Conservation (phyloP, 2,113 vertebrate species). For the Suncus etruscus region DNA sequence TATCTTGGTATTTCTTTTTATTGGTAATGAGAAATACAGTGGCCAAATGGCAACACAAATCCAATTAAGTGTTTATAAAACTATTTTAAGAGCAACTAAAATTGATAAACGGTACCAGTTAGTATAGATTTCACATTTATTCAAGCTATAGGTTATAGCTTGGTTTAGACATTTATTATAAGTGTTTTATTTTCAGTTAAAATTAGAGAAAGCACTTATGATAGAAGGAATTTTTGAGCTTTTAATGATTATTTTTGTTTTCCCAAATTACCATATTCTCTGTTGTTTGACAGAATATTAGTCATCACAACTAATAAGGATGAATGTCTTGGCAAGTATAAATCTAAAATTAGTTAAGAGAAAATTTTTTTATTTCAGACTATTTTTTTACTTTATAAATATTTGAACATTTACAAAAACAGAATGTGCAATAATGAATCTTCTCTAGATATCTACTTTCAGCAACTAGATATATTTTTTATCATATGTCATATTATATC, state of each 20-base stretch:
- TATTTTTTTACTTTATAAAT: background rate
- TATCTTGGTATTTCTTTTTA: background rate
- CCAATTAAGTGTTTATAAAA: background rate
- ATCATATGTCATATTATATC: background rate
- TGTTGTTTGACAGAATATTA: background rate
- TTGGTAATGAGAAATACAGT: background rate
- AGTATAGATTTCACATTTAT: background rate
- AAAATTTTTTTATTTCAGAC: background rate
- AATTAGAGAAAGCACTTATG: background rate
- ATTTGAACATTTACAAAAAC: background rate
- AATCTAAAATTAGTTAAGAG: background rate
- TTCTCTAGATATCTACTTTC: background rate
- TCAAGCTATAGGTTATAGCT: background rate
- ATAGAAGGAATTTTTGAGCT: background rate
- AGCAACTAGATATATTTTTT: background rate
- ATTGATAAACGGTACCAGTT: background rate
- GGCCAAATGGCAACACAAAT: slow-evolving; percentile 2
- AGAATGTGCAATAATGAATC: background rate
- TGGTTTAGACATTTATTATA: too few relatives aligned
- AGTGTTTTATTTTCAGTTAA: background rate
- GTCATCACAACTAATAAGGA: background rate
- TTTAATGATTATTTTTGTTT: background rate
- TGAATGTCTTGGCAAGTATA: background rate
- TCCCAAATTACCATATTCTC: background rate
- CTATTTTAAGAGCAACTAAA: background rate